Percentiles rank a stretch among this genome's conserved stretches.
These are phyloP conservation scores for Bufotes viridis DNA, from an alignment of 2,797 vertebrate genomes.

Conservation along the genomic window DNA sequence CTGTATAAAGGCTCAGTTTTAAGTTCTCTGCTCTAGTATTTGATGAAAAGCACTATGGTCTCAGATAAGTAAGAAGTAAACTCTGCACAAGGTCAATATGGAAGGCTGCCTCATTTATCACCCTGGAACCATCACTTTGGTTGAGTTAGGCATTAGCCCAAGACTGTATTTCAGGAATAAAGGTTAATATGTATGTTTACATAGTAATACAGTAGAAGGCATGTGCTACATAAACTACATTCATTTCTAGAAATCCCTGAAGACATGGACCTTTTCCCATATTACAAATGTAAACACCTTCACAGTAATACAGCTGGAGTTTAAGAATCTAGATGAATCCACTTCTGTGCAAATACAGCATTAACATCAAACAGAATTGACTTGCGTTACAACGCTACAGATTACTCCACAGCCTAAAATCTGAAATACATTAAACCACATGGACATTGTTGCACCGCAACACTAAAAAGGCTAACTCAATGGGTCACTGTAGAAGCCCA, in stretches of 20 bases:
- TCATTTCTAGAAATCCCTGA: slow-evolving; percentile 67
- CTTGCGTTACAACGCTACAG: neutral
- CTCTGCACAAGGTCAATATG: slow-evolving; percentile 71
- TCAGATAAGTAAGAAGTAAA: slow-evolving; percentile 69
- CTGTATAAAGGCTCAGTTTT: neutral
- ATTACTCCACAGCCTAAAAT: neutral
- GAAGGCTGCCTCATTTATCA: slow-evolving; percentile 76
- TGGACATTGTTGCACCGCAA: neutral
- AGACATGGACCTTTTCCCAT: slow-evolving; percentile 56
- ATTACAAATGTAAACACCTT: slow-evolving; percentile 46
- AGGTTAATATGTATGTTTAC: slow-evolving; percentile 72
- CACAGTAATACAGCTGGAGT: neutral
- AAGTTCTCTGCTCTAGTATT: slow-evolving; percentile 55
- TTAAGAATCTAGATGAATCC: neutral
- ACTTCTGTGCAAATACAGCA: slow-evolving; percentile 12
- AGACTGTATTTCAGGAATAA: slow-evolving; percentile 69
- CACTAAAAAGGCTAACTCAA: neutral
- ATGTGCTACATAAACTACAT: slow-evolving; percentile 71
- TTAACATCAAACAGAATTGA: neutral
- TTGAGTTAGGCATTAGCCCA: slow-evolving; percentile 69
- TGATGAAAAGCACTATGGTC: slow-evolving; percentile 65
- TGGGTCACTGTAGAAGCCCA: no score
- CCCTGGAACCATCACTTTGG: slow-evolving; percentile 70
- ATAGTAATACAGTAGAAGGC: slow-evolving; percentile 67
- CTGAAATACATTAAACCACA: neutral